These are phyloP conservation scores for Paraescarpia echinospica DNA, from an alignment of 1,140 invertebrate species.

Conservation along the genomic window DNA sequence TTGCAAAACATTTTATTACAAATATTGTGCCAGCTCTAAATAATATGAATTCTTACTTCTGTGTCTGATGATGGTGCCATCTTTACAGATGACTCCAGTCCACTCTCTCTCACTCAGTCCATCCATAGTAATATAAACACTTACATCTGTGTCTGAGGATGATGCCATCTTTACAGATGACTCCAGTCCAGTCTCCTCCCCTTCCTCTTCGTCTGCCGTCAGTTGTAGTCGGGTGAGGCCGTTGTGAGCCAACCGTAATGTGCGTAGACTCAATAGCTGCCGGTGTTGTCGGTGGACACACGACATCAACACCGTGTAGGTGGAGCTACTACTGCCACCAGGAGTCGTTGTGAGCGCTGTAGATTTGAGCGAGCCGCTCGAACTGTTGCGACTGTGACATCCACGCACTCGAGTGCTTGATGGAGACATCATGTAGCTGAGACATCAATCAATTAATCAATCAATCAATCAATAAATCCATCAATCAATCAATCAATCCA, in stretches of 20 bases:
- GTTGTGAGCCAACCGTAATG: slow-evolving; percentile 28
- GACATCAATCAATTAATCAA: no score
- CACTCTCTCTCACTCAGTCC: background rate
- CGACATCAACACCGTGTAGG: background rate
- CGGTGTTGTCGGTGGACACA: slow-evolving; percentile 22
- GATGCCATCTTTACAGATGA: background rate
- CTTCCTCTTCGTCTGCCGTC: background rate
- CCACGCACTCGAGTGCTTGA: background rate
- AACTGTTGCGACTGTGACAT: slow-evolving; percentile 2
- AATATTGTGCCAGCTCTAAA: no score
- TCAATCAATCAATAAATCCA: no score
- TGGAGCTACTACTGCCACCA: background rate
- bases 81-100: background rate
- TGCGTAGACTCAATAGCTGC: slow-evolving; percentile 31
- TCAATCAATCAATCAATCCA: no score
- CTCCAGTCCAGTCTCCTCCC: background rate
- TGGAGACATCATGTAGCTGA: background rate
- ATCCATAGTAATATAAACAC: background rate
- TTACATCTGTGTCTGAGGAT: background rate
- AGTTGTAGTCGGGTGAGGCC: slow-evolving; percentile 15
- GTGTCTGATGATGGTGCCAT: background rate
- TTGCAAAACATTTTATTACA: no score
- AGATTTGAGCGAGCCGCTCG: background rate
- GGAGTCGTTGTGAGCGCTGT: background rate
- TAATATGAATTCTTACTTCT: background rate